These are phyloP conservation scores for Lithophane ornitopus DNA, from an alignment of 2,888 invertebrate genomes.

Conservation along the genomic window DNA sequence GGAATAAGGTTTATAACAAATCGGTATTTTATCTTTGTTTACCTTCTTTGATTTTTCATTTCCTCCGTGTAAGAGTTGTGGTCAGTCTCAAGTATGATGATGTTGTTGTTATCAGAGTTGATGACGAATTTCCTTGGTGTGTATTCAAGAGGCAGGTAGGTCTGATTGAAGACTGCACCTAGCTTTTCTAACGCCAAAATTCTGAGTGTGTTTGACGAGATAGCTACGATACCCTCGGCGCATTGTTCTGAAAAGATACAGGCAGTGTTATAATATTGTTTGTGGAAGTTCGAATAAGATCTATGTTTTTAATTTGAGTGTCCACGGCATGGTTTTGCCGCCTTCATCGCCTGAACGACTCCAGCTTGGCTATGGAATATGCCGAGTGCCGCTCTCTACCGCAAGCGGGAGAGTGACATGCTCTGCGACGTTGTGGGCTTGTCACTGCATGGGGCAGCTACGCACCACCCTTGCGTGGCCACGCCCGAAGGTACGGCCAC, in stretches of 20 bases:
- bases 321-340: slow-evolving; percentile 93
- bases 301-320: slow-evolving; percentile 76
- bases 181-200: slow-evolving; percentile 99
- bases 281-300: background rate
- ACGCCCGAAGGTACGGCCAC: slow-evolving; percentile 77
- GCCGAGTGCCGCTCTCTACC: slow-evolving; percentile 91
- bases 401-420: slow-evolving; percentile 87
- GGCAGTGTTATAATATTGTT: slow-evolving; percentile 51
- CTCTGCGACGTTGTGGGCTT: slow-evolving; percentile 92
- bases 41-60: slow-evolving; percentile 96
- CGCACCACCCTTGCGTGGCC: slow-evolving; percentile 82
- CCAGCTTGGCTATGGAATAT: slow-evolving; percentile 94
- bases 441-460: slow-evolving; percentile 89
- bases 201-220: slow-evolving; percentile 98
- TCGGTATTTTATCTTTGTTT: slow-evolving; percentile 38
- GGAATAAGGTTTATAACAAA: background rate
- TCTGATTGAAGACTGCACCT: slow-evolving; percentile 99
- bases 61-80: slow-evolving; percentile 99
- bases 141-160: slow-evolving; percentile 97
- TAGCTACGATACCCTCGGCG: slow-evolving; percentile 99
- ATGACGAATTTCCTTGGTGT: slow-evolving; percentile 99
- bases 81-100: slow-evolving; percentile 98
- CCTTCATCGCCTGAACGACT: slow-evolving; percentile 93
- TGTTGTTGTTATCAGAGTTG: slow-evolving; percentile 96
- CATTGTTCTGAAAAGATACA: slow-evolving; percentile 94